These are phyloP conservation scores for Scaptomyza parva DNA, from an alignment of 2,888 invertebrate genomes.

Conservation along the genomic window DNA sequence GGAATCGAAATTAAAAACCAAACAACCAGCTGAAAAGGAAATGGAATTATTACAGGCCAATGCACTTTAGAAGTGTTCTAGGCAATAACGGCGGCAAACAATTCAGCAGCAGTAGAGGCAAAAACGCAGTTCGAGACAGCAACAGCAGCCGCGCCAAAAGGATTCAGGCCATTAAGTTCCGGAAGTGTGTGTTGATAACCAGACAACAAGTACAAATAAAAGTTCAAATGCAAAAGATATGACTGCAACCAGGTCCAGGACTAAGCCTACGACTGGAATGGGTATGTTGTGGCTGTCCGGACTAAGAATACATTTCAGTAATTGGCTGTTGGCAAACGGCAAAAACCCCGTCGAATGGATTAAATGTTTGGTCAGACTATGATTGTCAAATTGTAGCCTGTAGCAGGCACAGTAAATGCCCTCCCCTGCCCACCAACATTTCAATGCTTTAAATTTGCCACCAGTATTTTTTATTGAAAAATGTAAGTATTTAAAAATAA, in stretches of 20 bases:
- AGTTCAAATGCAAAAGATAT: conserved; percentile 39
- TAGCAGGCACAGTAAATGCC: not conserved
- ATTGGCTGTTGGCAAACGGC: conserved; percentile 57
- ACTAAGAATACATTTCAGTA: conserved; percentile 58
- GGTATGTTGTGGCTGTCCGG: conserved; percentile 46
- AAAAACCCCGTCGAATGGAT: not conserved
- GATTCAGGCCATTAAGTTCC: conserved; percentile 85
- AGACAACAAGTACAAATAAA: conserved; percentile 73
- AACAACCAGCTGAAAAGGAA: conserved; percentile 15
- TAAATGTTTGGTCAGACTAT: not conserved
- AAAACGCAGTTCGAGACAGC: conserved; percentile 55
- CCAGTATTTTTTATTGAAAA: not conserved
- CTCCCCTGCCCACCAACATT: not conserved
- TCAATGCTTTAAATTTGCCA: not conserved
- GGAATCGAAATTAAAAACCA: not conserved
- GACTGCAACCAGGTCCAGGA: conserved; percentile 17
- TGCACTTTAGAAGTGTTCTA: conserved; percentile 64
- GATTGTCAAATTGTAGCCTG: not conserved
- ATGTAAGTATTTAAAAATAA: not conserved
- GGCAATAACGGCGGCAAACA: conserved; percentile 18
- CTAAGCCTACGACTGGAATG: not conserved
- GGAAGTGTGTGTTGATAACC: conserved; percentile 81
- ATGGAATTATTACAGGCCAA: conserved; percentile 70
- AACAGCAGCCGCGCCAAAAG: conserved; percentile 73
- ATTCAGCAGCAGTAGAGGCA: conserved; percentile 19